Conservation (phyloP, 2,113 vertebrate species). For the Solea solea region DNA sequence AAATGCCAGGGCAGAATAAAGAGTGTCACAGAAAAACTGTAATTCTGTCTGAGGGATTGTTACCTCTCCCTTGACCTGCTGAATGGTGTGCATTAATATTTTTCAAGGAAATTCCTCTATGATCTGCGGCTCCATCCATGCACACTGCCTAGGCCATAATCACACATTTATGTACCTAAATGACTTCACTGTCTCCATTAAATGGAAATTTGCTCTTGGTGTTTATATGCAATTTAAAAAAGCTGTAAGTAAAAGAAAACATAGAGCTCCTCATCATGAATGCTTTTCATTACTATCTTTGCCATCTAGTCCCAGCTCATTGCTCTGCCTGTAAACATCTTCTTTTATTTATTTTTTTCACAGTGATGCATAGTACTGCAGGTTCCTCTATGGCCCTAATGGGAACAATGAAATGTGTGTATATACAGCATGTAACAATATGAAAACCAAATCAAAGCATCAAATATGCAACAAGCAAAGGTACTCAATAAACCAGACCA, state of each 20-base stretch:
- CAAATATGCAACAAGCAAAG: slow-evolving; percentile 39
- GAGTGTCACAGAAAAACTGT: slow-evolving; percentile 52
- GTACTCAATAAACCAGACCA: slow-evolving; percentile 26
- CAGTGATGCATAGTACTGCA: slow-evolving; percentile 8
- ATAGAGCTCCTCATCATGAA: slow-evolving; percentile 34
- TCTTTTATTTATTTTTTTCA: slow-evolving; percentile 10
- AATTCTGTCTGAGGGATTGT: slow-evolving; percentile 55
- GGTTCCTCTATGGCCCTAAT: slow-evolving; percentile 16
- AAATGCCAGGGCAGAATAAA: slow-evolving; percentile 69
- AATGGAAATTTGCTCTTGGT: slow-evolving; percentile 48
- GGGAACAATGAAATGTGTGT: slow-evolving; percentile 45
- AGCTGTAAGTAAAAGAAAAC: slow-evolving; percentile 39
- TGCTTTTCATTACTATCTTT: slow-evolving; percentile 42
- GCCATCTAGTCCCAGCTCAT: slow-evolving; percentile 40
- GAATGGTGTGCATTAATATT: slow-evolving; percentile 59
- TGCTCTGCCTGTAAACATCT: slow-evolving; percentile 47
- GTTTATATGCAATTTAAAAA: slow-evolving; percentile 51
- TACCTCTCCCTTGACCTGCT: slow-evolving; percentile 64
- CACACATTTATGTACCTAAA: slow-evolving; percentile 55
- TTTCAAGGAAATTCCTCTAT: slow-evolving; percentile 49
- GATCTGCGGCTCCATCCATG: slow-evolving; percentile 24
- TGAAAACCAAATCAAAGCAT: slow-evolving; percentile 26
- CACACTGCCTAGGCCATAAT: slow-evolving; percentile 47
- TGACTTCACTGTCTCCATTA: slow-evolving; percentile 64
- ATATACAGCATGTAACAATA: slow-evolving; percentile 24